Conservation (phyloP, 1,140 invertebrate species). For the Pogonomyrmex californicus region DNA sequence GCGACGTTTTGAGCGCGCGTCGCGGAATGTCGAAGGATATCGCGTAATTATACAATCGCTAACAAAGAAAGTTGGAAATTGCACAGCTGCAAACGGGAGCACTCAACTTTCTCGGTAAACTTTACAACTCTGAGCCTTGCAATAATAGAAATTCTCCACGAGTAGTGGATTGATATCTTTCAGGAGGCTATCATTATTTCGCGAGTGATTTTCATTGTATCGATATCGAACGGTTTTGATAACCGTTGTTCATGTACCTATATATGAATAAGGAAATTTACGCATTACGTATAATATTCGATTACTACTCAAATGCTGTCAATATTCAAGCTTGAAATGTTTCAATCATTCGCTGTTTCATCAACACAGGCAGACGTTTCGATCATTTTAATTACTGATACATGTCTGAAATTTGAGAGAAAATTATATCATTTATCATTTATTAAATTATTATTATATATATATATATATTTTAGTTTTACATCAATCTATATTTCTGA, state of each 20-base stretch:
- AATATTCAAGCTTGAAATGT: conserved; percentile 2
- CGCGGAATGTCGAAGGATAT: conserved; percentile 17
- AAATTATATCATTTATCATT: neutral
- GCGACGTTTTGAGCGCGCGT: conserved; percentile 22
- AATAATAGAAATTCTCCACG: neutral
- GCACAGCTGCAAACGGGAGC: neutral
- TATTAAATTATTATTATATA: neutral
- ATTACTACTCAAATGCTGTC: conserved; percentile 1
- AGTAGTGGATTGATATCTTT: conserved; percentile 8
- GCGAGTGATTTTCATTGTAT: neutral
- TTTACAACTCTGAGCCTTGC: neutral
- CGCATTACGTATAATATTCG: neutral
- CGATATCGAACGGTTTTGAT: neutral
- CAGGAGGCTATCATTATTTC: neutral
- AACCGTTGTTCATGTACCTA: neutral
- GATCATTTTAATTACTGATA: conserved; percentile 4
- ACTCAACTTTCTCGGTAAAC: neutral
- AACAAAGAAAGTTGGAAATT: conserved; percentile 35
- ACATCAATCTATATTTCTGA: neutral
- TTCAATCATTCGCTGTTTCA: conserved; percentile 1
- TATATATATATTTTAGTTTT: neutral
- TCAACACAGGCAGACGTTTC: neutral
- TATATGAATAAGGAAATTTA: neutral
- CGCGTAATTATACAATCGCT: conserved; percentile 32
- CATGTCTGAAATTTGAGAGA: conserved; percentile 1